Evolutionary conservation across 2,797 vertebrate species (phyloP).

Genomic region (Gobio occitaniae): DNA sequence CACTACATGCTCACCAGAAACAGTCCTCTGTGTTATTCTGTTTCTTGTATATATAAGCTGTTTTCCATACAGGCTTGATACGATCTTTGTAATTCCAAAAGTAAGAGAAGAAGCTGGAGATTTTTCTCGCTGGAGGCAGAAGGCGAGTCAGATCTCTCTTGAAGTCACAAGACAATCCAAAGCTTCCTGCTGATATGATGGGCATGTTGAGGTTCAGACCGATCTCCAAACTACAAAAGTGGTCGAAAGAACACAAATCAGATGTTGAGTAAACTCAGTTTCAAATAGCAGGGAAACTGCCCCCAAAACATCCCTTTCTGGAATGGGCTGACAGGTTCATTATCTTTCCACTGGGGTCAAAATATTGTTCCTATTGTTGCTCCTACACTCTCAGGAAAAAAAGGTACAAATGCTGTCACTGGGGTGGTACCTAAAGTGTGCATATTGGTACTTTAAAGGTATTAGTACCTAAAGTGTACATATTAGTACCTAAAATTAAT

Average conservation of each 20-base stretch:
- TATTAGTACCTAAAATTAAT: no score
- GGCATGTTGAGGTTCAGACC: conserved; percentile 79
- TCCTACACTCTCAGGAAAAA: neutral
- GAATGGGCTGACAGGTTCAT: neutral
- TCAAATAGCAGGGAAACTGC: neutral
- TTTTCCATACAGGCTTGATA: conserved; percentile 79
- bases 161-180: conserved; percentile 88
- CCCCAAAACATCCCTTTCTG: neutral
- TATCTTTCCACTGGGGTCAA: neutral
- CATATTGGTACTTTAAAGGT: no score
- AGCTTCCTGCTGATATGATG: conserved; percentile 93
- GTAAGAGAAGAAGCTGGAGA: conserved; percentile 82
- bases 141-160: conserved; percentile 86
- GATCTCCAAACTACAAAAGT: conserved; percentile 72
- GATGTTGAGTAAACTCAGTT: neutral
- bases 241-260: neutral
- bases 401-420: no score
- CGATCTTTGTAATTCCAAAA: conserved; percentile 80
- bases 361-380: neutral
- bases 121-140: conserved; percentile 89
- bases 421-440: no score
- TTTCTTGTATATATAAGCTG: conserved; percentile 88
- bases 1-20: conserved; percentile 83
- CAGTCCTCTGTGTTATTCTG: conserved; percentile 81
- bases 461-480: no score